Conservation (phyloP, 37 sponge, comb jelly and placozoan genomes). For the Theonella swinhoei region DNA sequence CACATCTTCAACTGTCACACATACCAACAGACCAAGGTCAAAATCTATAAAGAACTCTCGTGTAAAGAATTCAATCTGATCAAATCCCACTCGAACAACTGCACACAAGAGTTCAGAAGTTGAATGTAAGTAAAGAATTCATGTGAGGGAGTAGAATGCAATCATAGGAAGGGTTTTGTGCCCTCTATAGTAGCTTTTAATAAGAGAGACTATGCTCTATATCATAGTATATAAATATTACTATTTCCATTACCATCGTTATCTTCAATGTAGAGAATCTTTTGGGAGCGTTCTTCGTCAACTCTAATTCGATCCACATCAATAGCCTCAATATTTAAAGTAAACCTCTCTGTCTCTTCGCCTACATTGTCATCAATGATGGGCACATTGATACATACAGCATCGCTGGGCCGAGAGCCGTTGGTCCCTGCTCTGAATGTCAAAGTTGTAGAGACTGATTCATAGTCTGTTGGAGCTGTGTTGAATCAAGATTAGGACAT, state of each 20-base stretch:
- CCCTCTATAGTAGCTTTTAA: no score
- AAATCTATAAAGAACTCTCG: background rate
- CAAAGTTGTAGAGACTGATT: background rate
- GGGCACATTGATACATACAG: background rate
- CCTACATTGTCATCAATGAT: background rate
- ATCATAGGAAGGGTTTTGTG: no score
- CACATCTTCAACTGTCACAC: background rate
- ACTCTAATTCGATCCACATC: background rate
- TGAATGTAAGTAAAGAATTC: no score
- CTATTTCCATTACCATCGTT: background rate
- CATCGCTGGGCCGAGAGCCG: background rate
- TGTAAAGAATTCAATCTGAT: background rate
- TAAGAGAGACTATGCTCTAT: no score
- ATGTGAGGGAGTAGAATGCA: no score
- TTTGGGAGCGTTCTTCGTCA: background rate
- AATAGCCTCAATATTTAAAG: background rate
- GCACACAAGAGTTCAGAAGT: background rate
- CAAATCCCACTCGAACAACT: background rate
- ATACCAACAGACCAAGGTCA: background rate
- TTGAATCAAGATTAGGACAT: no score
- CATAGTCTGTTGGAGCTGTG: background rate
- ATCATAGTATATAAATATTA: no score
- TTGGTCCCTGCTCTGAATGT: background rate
- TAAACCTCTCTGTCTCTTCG: background rate
- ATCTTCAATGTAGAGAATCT: background rate